Evolutionary conservation across 2,113 vertebrate genomes (phyloP), one percentile per base, ranked within the genome.

Genomic region (Numenius arquata): DNA sequence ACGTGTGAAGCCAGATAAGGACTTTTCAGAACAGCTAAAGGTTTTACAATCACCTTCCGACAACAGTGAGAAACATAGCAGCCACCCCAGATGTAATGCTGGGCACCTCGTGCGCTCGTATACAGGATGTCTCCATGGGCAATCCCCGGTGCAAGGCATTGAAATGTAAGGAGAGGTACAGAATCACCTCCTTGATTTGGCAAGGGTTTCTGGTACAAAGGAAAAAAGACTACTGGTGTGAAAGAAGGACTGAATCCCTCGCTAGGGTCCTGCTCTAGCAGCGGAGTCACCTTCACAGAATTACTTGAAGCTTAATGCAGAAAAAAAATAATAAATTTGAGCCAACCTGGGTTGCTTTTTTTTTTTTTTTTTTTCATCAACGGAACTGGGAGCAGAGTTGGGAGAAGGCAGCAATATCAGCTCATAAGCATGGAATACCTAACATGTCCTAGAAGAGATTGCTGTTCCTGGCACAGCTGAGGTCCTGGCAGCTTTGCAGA

Each of bases 41-140:
- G 18, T 26, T 74, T 81, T 61, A 43, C 62, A 52, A n/a, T 53
- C 41, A 30, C 13, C 17, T 48, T 53, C 13, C 38, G 47, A 74
- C 38, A 61, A 83, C 66, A 78, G n/a, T 53, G 61, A 82, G 38
- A 47, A 91, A 63, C 12, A 22, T 27, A 80, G 14, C 59, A 82
- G 43, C 55, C 13, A 50, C 21, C 81, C 36, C 67, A 45, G 36
- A 29, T 4, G 43, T 43, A 58, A 81, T 26, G 53, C 55, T 30
- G 53, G 30, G 32, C 12, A 14, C 32, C 47, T 71, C 32, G 14
- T 12, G 26, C 13, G 5, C 53, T 85, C 18, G 0, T 4, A 21
- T 15, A 27, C 1, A 0, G 21, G 32, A 27, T 38, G n/a, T n/a
- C 8, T 40, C 25, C 45, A 1, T 7, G 17, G 75, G 45, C 38